Evolutionary conservation across 2,888 invertebrate genomes (phyloP), one percentile per base, ranked within the genome.

Genomic region (Chrysina gloriosa): DNA sequence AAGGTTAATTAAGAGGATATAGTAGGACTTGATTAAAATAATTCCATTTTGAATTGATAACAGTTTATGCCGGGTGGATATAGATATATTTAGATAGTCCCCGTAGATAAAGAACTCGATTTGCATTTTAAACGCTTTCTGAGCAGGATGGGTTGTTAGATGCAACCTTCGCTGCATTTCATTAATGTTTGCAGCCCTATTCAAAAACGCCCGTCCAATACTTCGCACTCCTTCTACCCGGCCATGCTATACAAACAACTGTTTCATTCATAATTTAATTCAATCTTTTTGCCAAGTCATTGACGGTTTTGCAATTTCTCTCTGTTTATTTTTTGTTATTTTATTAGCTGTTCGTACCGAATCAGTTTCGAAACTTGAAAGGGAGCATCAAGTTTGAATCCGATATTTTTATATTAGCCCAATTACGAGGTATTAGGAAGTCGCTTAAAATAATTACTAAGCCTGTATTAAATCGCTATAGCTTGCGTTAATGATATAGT

Each of bases 111-210:
- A 65, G 69, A 65, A 63, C 69, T 48, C 47, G 66, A 72, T 72
- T 72, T 72, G 72, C 72, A 72, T 71, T 72, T 72, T 70, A 72
- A 72, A 69, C 70, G 72, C 64, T 70, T 69, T 67, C 69, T 56
- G 42, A 48, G 65, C 52, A 58, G 68, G 42, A 11, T 64, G 63
- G 58, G 48, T 63, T 34, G 52, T 29, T 36, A 58, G 69, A 67
- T 69, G 69, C 69, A n/a, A 69, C 69, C 69, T 67, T 63, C 36
- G 34, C 48, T 67, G 67, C 67, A 67, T 67, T 63, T 63, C 67
- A 67, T 67, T 67, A 67, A 27, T 39, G 42, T 54, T 52, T 63
- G 63, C 63, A 34, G 45, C 36, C 29, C 69, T 69, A 69, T 65
- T 66, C 65, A 65, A 66, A 66, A 61, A 65, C 54, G 50, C 52